Evolutionary conservation across 2,797 vertebrate species (phyloP).

Genomic region (Geotrypetes seraphini): DNA sequence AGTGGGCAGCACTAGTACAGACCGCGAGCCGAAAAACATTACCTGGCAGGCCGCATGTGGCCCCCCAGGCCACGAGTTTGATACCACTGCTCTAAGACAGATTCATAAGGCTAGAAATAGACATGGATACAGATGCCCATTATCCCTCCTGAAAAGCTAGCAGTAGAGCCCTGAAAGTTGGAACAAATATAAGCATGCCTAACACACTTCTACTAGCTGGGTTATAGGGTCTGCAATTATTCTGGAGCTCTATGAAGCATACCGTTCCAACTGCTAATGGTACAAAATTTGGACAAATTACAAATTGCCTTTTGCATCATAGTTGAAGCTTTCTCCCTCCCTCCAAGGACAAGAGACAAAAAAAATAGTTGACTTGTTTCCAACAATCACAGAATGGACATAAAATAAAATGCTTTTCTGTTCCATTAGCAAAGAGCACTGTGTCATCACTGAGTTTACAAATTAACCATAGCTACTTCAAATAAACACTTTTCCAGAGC

Average conservation of each 20-base stretch:
- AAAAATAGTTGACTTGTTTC: slow-evolving; percentile 33
- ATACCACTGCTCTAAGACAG: too few relatives aligned
- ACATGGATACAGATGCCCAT: too few relatives aligned
- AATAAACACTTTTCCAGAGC: slow-evolving; percentile 30
- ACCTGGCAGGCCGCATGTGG: too few relatives aligned
- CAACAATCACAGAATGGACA: slow-evolving; percentile 17
- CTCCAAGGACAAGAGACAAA: slow-evolving; percentile 10
- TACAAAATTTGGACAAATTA: slow-evolving; percentile 29
- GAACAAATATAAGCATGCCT: too few relatives aligned
- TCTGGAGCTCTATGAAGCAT: not conserved
- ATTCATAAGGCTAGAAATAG: too few relatives aligned
- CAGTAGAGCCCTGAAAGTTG: too few relatives aligned
- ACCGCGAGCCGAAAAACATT: too few relatives aligned
- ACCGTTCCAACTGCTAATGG: not conserved
- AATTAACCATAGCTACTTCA: slow-evolving; percentile 30
- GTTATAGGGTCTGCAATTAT: slow-evolving; percentile 3
- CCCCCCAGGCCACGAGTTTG: too few relatives aligned
- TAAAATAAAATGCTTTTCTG: slow-evolving; percentile 28
- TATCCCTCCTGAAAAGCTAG: too few relatives aligned
- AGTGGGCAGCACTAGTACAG: too few relatives aligned
- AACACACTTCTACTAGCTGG: slow-evolving; percentile 6
- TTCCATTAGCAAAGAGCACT: slow-evolving; percentile 23
- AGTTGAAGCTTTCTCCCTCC: not conserved
- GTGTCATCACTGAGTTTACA: slow-evolving; percentile 22
- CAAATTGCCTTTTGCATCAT: slow-evolving; percentile 23